phyloP scores from a whole-genome alignment of 2,113 vertebrate species.

The Solea solea region DNA sequence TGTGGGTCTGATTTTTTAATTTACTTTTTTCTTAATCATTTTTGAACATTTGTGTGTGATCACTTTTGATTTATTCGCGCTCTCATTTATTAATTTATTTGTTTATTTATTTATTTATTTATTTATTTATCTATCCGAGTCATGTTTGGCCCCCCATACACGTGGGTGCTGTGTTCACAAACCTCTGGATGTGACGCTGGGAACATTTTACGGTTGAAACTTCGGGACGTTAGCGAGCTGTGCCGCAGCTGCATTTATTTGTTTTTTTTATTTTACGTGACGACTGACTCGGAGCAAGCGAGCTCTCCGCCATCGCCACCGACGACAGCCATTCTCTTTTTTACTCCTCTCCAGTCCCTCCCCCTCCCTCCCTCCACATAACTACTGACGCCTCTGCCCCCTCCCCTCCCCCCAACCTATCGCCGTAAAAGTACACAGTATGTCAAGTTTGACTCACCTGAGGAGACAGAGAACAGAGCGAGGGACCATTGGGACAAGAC shows the following conservation, averaged over 20 bases:
- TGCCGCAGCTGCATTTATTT: not conserved
- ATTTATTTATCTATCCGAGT: constrained; percentile 14
- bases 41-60: constrained; percentile 42
- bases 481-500: constrained; percentile 74
- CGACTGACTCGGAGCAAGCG: constrained; percentile 35
- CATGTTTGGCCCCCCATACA: constrained; percentile 54
- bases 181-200: constrained; percentile 8
- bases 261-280: constrained; percentile 15
- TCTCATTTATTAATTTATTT: constrained; percentile 10
- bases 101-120: too few relatives aligned
- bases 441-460: constrained; percentile 77
- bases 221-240: not conserved
- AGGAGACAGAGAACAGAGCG: constrained; percentile 76
- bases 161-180: constrained; percentile 36
- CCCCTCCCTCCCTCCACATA: constrained; percentile 45
- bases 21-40: constrained; percentile 30
- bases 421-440: constrained; percentile 78
- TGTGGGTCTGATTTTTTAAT: constrained; percentile 1
- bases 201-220: too few relatives aligned
- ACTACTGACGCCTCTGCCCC: constrained; percentile 72
- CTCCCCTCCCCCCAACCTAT: constrained; percentile 51
- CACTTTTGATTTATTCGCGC: constrained; percentile 50
- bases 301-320: constrained; percentile 53
- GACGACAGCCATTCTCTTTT: constrained; percentile 70
- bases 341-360: constrained; percentile 46